Evolutionary conservation across 35 echinoderm and acorn worm genomes (phyloP).

Genomic region (Holothuria glaberrima): DNA sequence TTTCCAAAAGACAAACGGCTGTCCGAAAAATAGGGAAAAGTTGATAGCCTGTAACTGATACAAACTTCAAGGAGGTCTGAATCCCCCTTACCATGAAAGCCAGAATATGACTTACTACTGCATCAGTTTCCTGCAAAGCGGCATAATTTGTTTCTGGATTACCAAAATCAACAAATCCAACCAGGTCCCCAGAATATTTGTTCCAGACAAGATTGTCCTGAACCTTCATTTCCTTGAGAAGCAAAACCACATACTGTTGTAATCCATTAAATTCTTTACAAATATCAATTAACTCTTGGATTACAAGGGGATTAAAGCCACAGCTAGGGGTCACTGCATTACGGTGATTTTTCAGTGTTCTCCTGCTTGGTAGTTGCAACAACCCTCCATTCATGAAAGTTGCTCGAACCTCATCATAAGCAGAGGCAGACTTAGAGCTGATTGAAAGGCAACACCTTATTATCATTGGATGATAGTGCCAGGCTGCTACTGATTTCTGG

Average conservation of each 20-base stretch:
- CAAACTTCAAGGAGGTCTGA: not conserved
- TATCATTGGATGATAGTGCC: slow-evolving; percentile 6
- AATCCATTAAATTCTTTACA: slow-evolving; percentile 31
- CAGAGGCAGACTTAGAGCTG: slow-evolving; percentile 33
- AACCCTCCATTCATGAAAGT: slow-evolving; percentile 18
- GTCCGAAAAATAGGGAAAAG: slow-evolving; percentile 40
- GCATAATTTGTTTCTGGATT: slow-evolving; percentile 45
- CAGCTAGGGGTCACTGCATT: not conserved
- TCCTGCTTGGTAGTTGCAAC: slow-evolving; percentile 47
- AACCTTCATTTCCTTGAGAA: slow-evolving; percentile 50
- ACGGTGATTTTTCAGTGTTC: slow-evolving; percentile 32
- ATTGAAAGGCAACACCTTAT: slow-evolving; percentile 24
- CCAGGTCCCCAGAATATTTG: slow-evolving; percentile 39
- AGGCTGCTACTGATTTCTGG: slow-evolving; percentile 16
- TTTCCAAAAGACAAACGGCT: slow-evolving; percentile 28
- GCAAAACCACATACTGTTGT: slow-evolving; percentile 38
- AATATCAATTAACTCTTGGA: slow-evolving; percentile 1
- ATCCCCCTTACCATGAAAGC: slow-evolving; percentile 56
- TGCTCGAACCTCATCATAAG: slow-evolving; percentile 39
- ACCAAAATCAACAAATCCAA: slow-evolving; percentile 48
- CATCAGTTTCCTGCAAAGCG: not conserved
- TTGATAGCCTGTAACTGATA: slow-evolving; percentile 22
- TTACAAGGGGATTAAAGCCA: slow-evolving; percentile 47
- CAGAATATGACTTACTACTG: slow-evolving; percentile 53
- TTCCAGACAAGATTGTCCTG: slow-evolving; percentile 30